A percentile compares a stretch with the other conserved stretches of the same genome.
These are phyloP conservation scores for Pteropus rufus DNA, from an alignment of 2,797 vertebrate species.

Conservation along the genomic window DNA sequence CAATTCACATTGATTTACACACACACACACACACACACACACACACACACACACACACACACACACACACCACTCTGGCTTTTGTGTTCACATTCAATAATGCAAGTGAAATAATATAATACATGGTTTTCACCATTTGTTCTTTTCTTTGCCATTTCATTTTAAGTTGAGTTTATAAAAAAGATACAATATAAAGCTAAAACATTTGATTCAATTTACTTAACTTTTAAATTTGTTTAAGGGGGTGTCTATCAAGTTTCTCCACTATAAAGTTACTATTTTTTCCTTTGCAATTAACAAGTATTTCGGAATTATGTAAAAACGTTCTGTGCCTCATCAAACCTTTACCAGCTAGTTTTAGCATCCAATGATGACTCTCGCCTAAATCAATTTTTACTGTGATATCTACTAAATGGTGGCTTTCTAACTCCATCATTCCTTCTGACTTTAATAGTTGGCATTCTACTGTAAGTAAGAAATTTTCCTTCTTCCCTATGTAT, in stretches of 20 bases:
- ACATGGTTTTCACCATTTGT: background rate
- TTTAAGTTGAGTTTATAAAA: background rate
- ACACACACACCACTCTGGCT: background rate
- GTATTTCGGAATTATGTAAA: background rate
- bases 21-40: background rate
- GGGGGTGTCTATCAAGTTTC: no score
- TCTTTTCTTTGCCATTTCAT: constrained; percentile 7
- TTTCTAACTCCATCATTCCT: background rate
- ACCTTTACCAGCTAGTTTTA: no score
- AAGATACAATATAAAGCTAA: background rate
- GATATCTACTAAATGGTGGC: background rate
- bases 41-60: background rate
- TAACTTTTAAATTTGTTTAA: no score
- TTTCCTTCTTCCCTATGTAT: background rate
- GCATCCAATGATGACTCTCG: no score
- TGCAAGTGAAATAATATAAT: background rate
- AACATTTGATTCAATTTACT: background rate
- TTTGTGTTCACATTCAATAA: background rate
- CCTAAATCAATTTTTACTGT: background rate
- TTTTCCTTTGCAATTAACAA: background rate
- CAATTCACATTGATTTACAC: background rate
- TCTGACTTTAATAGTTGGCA: background rate
- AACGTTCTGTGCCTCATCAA: no score
- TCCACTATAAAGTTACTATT: background rate
- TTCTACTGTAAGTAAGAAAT: background rate